Base-by-base conservation (phyloP, 1,140 invertebrate species). In the Drosophila insularis region DNA sequence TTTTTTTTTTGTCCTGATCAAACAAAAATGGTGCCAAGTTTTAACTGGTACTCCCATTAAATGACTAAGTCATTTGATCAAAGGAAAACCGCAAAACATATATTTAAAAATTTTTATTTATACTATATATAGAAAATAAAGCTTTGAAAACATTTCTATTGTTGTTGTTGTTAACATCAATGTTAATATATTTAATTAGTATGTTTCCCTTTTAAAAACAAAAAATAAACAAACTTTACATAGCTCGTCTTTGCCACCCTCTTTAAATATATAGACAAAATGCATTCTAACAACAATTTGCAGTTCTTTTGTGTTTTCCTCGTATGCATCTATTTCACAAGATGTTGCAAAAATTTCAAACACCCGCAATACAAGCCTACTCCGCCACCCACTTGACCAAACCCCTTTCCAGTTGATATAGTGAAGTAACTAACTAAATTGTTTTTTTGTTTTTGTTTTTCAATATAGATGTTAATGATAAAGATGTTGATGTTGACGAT, bases 161-260 rank as follows among this genome's bases (percentile, higher is more conserved):
- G 19, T 21, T 50, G 17, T 50, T 43, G n/a, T 40, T 40, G 39
- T 43, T 43, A 6, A 11, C 2, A 3, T 19, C 6, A 21, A 3
- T 50, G 17, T 50, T 50, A 50, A 50, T 50, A 21, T 50, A 50
- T 50, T 50, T 21, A 50, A 50, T 50, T 50, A 50, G 43, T 50
- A 50, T 21, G 43, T 50, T 46, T 46, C 11, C 40, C 40, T 7
- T 14, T 43, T 14, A 43, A 14, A 14, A 7, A 46, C 14, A 46
- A 46, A 2, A 43, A 46, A 46, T 8, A 27, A 27, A 27, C 27
- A 27, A 46, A 17, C 14, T 17, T 46, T 46, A 46, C 43, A 46
- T 46, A 46, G 14, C 43, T 43, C n/a, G n/a, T n/a, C 4, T 43
- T 46, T 46, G 6, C 14, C 43, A 19, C 43, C 6, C 43, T 46